These are phyloP conservation scores for Meloidogyne exigua DNA, from an alignment of 1,140 invertebrate genomes.

Conservation along the genomic window DNA sequence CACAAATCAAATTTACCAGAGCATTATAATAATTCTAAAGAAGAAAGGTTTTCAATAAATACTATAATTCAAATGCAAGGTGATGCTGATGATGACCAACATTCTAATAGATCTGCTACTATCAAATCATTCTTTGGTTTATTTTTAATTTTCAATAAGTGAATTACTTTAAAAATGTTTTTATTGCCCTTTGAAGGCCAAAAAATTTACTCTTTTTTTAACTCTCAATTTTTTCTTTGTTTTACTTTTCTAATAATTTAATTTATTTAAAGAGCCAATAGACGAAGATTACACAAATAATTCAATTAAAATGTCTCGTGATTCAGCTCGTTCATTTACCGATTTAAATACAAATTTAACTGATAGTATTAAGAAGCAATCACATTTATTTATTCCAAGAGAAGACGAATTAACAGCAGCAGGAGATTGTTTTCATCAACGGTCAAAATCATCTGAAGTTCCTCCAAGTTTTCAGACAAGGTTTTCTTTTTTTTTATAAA, in stretches of 20 bases:
- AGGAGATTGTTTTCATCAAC: constrained; percentile 16
- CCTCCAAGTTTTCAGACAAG: background rate
- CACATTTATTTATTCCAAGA: background rate
- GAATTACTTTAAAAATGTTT: no score
- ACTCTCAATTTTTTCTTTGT: no score
- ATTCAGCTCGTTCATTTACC: background rate
- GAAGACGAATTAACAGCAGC: background rate
- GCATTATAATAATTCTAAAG: background rate
- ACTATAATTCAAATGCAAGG: background rate
- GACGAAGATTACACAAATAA: background rate
- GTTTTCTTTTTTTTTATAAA: background rate
- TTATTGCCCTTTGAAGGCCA: no score
- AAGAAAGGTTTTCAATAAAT: background rate
- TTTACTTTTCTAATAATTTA: no score
- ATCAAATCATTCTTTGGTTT: background rate
- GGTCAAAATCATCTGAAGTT: constrained; percentile 20
- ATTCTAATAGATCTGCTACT: background rate
- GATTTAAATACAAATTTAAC: background rate
- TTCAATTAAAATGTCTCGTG: background rate
- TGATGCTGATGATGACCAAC: background rate
- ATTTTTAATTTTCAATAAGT: no score
- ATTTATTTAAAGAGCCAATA: background rate
- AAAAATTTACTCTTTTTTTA: no score
- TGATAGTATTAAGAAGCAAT: background rate
- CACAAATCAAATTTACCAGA: background rate